These are phyloP conservation scores for Phaonia tiefii DNA, from an alignment of 2,888 invertebrate genomes.

Conservation along the genomic window DNA sequence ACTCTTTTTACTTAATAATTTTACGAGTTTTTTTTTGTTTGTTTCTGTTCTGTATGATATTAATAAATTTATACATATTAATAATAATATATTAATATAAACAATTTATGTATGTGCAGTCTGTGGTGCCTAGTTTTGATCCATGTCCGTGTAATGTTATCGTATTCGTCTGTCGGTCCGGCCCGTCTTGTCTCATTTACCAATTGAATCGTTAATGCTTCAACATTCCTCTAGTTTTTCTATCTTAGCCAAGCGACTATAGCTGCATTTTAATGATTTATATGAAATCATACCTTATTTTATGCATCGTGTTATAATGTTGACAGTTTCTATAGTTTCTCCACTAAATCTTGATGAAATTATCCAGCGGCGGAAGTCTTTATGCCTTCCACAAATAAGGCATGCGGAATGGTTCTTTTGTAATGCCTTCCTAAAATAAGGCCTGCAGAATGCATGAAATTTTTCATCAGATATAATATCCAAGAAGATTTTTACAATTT, in stretches of 20 bases:
- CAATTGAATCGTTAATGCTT: slow-evolving; percentile 45
- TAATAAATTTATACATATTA: slow-evolving; percentile 27
- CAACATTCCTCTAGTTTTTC: slow-evolving; percentile 38
- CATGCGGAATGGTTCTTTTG: too few species aligned
- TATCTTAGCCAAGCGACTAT: background rate
- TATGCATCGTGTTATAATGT: too few species aligned
- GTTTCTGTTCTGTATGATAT: background rate
- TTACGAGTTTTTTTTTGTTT: background rate
- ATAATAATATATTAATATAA: slow-evolving; percentile 21
- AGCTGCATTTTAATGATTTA: background rate
- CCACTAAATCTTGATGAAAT: too few species aligned
- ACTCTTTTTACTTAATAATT: background rate
- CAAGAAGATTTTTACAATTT: too few species aligned
- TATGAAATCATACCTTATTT: background rate
- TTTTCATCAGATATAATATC: too few species aligned
- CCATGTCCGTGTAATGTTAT: background rate
- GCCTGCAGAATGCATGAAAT: too few species aligned
- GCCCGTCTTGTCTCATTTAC: slow-evolving; percentile 20
- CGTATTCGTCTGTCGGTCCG: slow-evolving; percentile 4
- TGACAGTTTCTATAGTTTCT: too few species aligned
- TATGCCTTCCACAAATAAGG: too few species aligned
- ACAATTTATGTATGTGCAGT: slow-evolving; percentile 45
- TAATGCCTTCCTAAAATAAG: too few species aligned
- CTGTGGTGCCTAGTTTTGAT: background rate
- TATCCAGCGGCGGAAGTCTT: too few species aligned